phyloP scores from a whole-genome alignment of 30 jellyfish, hydroid and myxozoan species.

The Catostylus mosaicus region DNA sequence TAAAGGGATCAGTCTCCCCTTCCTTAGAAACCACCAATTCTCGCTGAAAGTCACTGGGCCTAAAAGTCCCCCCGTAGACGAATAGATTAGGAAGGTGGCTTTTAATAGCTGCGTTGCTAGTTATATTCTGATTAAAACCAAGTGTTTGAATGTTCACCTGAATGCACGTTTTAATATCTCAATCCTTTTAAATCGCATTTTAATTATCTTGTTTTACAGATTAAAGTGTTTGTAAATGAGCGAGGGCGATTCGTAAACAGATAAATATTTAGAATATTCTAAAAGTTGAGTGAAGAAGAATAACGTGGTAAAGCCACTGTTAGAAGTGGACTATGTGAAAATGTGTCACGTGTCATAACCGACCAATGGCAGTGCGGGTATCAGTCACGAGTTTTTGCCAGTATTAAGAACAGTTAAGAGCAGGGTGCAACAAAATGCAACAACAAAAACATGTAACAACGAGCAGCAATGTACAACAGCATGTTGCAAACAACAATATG shows the following conservation, averaged over 20 bases:
- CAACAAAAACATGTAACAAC: neutral
- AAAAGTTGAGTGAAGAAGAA: neutral
- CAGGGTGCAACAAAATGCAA: neutral
- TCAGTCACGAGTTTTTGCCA: neutral
- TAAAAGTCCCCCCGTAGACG: too few relatives aligned
- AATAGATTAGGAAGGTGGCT: neutral
- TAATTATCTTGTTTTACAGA: neutral
- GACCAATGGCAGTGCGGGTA: neutral
- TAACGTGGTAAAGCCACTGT: neutral
- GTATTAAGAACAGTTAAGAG: too few relatives aligned
- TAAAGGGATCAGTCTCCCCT: too few relatives aligned
- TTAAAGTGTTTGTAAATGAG: neutral
- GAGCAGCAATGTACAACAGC: neutral
- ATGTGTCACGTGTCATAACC: neutral
- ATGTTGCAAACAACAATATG: neutral
- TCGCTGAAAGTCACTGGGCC: too few relatives aligned
- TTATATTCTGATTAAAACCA: too few relatives aligned
- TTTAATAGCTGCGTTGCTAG: neutral
- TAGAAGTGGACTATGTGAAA: neutral
- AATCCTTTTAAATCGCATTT: neutral
- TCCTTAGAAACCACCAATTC: too few relatives aligned
- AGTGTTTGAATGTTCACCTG: too few relatives aligned
- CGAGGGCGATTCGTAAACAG: neutral
- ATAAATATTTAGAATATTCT: too few relatives aligned
- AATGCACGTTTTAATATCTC: too few relatives aligned